A percentile compares a stretch with the other conserved stretches of the same genome.
phyloP scores from a whole-genome alignment of 2,797 vertebrate species.

The Sebastes paucispinis region DNA sequence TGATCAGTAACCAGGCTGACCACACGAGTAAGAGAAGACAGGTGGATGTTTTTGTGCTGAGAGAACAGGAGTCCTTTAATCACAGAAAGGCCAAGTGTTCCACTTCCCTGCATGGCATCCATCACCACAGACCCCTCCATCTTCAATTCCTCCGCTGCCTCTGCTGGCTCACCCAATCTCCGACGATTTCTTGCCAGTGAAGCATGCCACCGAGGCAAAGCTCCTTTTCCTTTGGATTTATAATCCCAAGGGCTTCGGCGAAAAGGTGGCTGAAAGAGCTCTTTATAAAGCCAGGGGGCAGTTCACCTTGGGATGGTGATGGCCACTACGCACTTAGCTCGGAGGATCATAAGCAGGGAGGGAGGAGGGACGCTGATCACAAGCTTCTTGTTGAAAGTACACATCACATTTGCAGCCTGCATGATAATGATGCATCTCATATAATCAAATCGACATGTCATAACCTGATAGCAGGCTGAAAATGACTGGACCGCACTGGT shows the following conservation, averaged over 20 bases:
- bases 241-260: conserved; percentile 65
- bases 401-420: conserved; percentile 7
- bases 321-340: conserved; percentile 36
- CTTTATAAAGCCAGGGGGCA: conserved; percentile 72
- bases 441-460: conserved; percentile 38
- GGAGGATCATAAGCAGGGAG: not conserved
- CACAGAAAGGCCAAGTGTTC: conserved; percentile 61
- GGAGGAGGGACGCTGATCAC: not conserved
- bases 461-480: conserved; percentile 53
- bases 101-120: conserved; percentile 59
- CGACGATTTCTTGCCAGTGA: conserved; percentile 68
- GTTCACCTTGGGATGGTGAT: conserved; percentile 57
- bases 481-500: conserved; percentile 24
- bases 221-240: conserved; percentile 76
- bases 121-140: conserved; percentile 53
- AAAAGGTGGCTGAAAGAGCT: conserved; percentile 71
- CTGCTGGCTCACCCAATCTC: conserved; percentile 29
- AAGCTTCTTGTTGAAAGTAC: not conserved
- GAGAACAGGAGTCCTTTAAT: conserved; percentile 65
- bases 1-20: not conserved
- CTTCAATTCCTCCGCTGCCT: conserved; percentile 43
- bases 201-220: conserved; percentile 75
- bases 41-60: conserved; percentile 7
- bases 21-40: conserved; percentile 3
- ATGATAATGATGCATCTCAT: conserved; percentile 27